Evolutionary conservation across 2,113 vertebrate species (phyloP).

Genomic region (Ammospiza caudacuta): DNA sequence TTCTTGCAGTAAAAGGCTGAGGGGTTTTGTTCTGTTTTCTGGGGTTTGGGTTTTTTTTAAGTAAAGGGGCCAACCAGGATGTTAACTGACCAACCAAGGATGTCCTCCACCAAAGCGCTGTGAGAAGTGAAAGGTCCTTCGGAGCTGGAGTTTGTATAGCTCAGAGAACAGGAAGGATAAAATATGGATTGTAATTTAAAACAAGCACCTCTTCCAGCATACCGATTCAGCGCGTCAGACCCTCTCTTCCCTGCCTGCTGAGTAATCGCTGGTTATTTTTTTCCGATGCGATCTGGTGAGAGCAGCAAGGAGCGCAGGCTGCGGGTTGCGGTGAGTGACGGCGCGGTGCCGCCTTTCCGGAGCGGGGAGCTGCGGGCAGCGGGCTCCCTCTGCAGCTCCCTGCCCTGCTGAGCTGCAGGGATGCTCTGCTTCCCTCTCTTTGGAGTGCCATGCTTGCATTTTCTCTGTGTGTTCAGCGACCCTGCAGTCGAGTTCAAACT

Average conservation of each 20-base stretch:
- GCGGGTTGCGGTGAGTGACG: neutral
- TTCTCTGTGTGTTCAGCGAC: neutral
- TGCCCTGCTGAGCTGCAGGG: too few relatives aligned
- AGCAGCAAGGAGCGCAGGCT: neutral
- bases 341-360: neutral
- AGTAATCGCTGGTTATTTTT: neutral
- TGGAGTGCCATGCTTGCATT: accelerated
- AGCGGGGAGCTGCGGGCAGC: neutral
- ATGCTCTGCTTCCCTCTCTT: accelerated
- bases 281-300: neutral
- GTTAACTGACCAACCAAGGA: neutral
- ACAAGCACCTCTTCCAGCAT: neutral
- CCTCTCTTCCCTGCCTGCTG: neutral
- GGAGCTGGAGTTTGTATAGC: neutral
- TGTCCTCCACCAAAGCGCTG: neutral
- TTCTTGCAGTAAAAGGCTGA: neutral
- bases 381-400: neutral
- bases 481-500: neutral
- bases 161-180: neutral
- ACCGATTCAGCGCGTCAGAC: neutral
- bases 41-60: too few relatives aligned
- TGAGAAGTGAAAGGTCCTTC: neutral
- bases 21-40: too few relatives aligned
- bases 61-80: neutral
- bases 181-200: neutral